Evolutionary conservation across 2,113 vertebrate species (phyloP), one percentile per base, ranked within the genome.

Genomic region (Orthonyx spaldingii): DNA sequence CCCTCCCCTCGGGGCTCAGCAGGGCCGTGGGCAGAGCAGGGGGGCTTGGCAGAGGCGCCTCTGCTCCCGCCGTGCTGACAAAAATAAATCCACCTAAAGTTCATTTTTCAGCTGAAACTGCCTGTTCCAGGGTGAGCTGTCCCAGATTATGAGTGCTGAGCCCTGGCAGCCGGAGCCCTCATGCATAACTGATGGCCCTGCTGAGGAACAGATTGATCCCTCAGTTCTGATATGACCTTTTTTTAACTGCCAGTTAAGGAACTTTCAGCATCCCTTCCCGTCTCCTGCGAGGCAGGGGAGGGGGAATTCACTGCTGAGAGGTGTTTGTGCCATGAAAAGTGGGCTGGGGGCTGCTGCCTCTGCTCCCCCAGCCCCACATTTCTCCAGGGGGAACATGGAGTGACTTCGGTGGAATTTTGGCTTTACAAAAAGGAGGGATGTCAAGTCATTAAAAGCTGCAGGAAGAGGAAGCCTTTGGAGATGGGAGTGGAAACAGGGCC

Each of bases 31-130:
- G 22, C 89, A 63, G 35, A 77, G 89, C n/a, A 42, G 55, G 14
- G 50, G 18, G 60, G 41, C 84, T 75, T 60, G 46, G 89, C 85
- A 42, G 59, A 86, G 84, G 28, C 44, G 12, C 50, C 35, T 50
- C 78, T 79, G 75, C 77, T 92, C 92, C 69, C 5, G 26, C 37
- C 6, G 64, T 4, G 49, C 35, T 65, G 33, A 76, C 90, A 44
- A 59, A 17, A 41, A 79, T 69, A 83, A 90, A 87, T 53, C 44
- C 52, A 18, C 41, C 60, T 24, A 20, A 94, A 96, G 93, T 92
- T 94, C 75, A 41, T 94, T 94, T 92, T 96, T 68, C 82, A 32
- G 87, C 96, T 94, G 93, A 89, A 96, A 95, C 84, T 55, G 96
- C 86, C 64, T 39, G 75, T 92, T 96, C 81, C 89, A n/a, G 91